These are phyloP conservation scores for Halcyon chelicuti DNA, from an alignment of 2,797 vertebrate genomes.

Conservation along the genomic window DNA sequence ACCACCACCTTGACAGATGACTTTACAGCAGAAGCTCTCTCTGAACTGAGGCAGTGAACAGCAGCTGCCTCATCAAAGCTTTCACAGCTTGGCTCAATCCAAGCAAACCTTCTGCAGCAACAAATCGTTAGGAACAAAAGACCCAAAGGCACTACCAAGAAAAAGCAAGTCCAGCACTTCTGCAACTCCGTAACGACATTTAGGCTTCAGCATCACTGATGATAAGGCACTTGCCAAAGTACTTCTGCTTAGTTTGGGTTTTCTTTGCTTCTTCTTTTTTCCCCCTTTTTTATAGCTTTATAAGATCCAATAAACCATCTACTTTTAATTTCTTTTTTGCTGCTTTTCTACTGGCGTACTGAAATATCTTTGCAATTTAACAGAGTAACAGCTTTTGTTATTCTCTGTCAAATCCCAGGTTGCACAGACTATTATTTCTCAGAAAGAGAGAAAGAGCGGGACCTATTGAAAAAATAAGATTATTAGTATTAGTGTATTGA, in stretches of 20 bases:
- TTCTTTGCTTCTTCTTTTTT: neutral
- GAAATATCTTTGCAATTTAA: slow-evolving; percentile 50
- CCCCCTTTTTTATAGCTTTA: neutral
- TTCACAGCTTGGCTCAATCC: neutral
- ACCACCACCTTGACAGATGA: neutral
- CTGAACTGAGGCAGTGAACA: neutral
- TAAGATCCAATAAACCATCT: neutral
- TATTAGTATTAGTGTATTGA: neutral
- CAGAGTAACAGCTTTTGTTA: slow-evolving; percentile 25
- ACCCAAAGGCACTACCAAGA: neutral
- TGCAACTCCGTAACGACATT: neutral
- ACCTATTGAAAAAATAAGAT: neutral
- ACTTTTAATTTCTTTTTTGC: slow-evolving; percentile 29
- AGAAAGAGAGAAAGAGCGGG: neutral
- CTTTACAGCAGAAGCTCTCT: neutral
- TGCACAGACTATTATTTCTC: neutral
- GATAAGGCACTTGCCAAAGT: neutral
- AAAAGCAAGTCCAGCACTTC: neutral
- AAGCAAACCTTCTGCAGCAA: neutral
- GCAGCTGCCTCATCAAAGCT: neutral
- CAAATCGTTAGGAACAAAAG: neutral
- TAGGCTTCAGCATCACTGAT: neutral
- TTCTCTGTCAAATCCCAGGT: slow-evolving; percentile 19
- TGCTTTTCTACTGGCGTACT: neutral
- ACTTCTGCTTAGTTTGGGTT: neutral